Conservation (phyloP, 2,888 invertebrate species). For the Prosapia bicincta region DNA sequence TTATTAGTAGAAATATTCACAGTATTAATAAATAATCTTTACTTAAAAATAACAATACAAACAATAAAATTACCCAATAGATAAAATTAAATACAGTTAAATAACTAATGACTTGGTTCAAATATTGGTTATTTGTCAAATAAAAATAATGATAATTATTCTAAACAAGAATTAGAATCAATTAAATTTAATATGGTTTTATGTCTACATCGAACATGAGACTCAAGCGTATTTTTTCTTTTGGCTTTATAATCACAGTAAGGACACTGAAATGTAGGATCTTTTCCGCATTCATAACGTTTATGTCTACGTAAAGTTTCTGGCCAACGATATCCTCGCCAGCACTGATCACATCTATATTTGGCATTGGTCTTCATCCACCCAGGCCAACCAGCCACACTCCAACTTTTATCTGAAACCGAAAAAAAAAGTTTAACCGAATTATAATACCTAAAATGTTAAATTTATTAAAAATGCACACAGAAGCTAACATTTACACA, state of each 20-base stretch:
- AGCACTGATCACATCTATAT: conserved; percentile 29
- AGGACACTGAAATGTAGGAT: conserved; percentile 46
- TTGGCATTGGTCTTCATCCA: not conserved
- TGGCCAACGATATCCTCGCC: conserved; percentile 32
- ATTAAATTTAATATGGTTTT: conserved; percentile 28
- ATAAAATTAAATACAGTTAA: not conserved
- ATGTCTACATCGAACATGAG: conserved; percentile 36
- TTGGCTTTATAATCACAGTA: conserved; percentile 46
- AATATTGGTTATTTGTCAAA: not conserved
- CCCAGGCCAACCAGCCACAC: not conserved
- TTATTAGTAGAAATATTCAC: not conserved
- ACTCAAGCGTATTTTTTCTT: conserved; percentile 44
- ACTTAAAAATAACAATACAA: not conserved
- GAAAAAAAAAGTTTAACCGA: not conserved
- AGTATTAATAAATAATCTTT: not conserved
- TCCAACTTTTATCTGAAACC: not conserved
- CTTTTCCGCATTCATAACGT: conserved; percentile 27
- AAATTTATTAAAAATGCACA: not conserved
- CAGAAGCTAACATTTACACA: not conserved
- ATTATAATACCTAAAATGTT: not conserved
- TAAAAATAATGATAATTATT: not conserved
- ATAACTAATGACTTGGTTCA: not conserved
- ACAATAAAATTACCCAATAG: not conserved
- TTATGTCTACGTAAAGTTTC: conserved; percentile 28
- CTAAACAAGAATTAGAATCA: not conserved